phyloP scores from a whole-genome alignment of 2,113 vertebrate species.

The Prionailurus bengalensis region DNA sequence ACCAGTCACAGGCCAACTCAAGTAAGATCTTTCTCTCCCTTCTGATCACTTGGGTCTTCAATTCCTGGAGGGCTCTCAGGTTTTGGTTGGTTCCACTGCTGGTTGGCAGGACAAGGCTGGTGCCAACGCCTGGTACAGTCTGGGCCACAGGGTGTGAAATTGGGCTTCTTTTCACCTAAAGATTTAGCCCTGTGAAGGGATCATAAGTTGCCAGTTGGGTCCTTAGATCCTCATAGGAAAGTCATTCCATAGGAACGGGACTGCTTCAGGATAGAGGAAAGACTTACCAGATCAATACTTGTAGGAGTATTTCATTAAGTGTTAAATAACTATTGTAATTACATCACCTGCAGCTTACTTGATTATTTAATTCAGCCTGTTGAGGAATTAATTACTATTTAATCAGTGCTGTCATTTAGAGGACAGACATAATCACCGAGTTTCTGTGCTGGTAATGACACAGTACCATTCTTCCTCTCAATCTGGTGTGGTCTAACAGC shows the following conservation, averaged over 20 bases:
- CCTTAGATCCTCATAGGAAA: background rate
- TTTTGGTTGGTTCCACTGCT: too few relatives aligned
- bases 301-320: background rate
- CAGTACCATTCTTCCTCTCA: fast-evolving
- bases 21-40: background rate
- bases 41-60: background rate
- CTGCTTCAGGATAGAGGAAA: background rate
- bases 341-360: constrained; percentile 70
- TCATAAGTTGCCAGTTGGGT: fast-evolving
- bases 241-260: background rate
- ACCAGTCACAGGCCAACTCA: background rate
- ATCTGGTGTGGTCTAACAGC: background rate
- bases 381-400: constrained; percentile 75
- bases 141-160: background rate
- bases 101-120: background rate
- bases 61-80: background rate
- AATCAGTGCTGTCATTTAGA: constrained; percentile 27
- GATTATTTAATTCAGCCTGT: constrained; percentile 74
- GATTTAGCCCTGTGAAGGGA: background rate
- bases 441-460: background rate
- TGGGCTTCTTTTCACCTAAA: fast-evolving
- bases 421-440: background rate
- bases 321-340: constrained; percentile 71
- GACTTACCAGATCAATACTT: background rate
- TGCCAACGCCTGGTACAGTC: too few relatives aligned